A percentile compares a stretch with the other conserved stretches of the same genome.
phyloP scores from a whole-genome alignment of 2,113 vertebrate genomes.

The Alethe diademata region DNA sequence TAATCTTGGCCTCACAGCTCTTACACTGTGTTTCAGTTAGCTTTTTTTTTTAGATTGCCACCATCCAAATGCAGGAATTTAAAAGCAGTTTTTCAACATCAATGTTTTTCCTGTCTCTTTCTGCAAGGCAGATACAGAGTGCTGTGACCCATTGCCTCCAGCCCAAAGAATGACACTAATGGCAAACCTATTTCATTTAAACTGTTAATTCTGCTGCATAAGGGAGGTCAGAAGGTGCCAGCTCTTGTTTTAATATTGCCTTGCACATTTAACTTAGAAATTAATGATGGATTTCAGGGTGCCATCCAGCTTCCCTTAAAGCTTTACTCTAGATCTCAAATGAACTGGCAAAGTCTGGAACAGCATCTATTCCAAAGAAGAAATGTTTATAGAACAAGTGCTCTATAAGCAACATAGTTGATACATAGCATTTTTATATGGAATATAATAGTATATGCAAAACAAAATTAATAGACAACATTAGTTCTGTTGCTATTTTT shows the following conservation, averaged over 20 bases:
- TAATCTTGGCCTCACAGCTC: neutral
- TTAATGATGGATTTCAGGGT: neutral
- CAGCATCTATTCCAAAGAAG: neutral
- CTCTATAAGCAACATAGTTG: neutral
- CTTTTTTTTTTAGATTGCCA: neutral
- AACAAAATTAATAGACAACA: neutral
- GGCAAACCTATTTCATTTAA: neutral
- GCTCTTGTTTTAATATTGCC: neutral
- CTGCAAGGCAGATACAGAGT: neutral
- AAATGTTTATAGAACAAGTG: neutral
- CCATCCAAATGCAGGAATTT: neutral
- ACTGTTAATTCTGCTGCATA: neutral
- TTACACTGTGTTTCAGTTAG: neutral
- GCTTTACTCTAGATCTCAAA: neutral
- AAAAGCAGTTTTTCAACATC: neutral
- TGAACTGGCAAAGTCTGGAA: neutral
- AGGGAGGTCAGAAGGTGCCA: neutral
- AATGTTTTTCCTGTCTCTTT: neutral
- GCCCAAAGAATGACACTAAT: neutral
- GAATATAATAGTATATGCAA: neutral
- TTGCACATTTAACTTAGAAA: neutral
- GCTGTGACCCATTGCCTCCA: neutral
- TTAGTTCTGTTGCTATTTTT: neutral
- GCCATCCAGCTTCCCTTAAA: neutral
- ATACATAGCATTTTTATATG: neutral